phyloP scores from a whole-genome alignment of 2,888 invertebrate species.

The Iphiclides podalirius region DNA sequence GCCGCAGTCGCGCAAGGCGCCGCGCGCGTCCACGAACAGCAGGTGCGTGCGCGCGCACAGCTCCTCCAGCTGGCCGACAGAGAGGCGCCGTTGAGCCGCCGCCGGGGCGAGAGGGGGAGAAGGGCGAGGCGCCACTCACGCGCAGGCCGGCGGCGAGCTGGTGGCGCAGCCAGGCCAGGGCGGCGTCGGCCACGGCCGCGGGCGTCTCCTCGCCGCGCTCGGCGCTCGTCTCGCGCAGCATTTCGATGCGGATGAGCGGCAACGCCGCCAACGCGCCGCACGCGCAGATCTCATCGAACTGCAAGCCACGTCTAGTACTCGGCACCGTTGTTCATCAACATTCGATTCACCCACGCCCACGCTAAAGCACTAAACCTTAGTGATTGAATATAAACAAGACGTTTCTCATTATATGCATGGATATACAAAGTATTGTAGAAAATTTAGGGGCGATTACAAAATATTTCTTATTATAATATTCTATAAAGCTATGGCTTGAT shows the following conservation, averaged over 20 bases:
- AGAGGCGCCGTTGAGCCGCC: background rate
- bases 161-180: conserved; percentile 81
- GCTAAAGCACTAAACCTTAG: too few species aligned
- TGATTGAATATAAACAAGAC: too few species aligned
- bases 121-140: conserved; percentile 30
- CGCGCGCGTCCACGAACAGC: conserved; percentile 87
- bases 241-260: conserved; percentile 85
- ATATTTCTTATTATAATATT: too few species aligned
- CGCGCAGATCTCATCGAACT: conserved; percentile 84
- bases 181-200: conserved; percentile 81
- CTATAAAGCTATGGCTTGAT: too few species aligned
- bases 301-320: conserved; percentile 21
- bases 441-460: too few species aligned
- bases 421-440: too few species aligned
- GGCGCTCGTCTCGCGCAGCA: conserved; percentile 86
- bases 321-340: too few species aligned
- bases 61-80: conserved; percentile 44
- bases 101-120: too few species aligned
- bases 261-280: conserved; percentile 82
- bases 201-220: conserved; percentile 81
- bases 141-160: conserved; percentile 39
- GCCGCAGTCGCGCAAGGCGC: conserved; percentile 88
- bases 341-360: too few species aligned
- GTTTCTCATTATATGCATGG: too few species aligned
- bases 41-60: conserved; percentile 85